Evolutionary conservation across 1,140 invertebrate species (phyloP).

Genomic region (Drosophila bifasciata): DNA sequence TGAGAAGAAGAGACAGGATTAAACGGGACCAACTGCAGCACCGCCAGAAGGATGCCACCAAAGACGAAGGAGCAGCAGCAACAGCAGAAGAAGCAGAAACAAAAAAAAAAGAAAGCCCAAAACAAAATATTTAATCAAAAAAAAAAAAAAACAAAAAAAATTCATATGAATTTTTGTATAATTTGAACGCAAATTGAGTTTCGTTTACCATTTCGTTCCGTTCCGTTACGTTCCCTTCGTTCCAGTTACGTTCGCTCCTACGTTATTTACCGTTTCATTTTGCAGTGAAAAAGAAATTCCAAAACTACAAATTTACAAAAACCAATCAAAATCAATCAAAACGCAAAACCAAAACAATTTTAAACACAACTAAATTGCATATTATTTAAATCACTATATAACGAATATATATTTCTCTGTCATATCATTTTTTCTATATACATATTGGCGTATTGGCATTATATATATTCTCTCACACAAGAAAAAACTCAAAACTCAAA

Average conservation of each 20-base stretch:
- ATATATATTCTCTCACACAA: no score
- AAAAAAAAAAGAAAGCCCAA: not conserved
- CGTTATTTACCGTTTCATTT: no score
- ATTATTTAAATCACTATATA: not conserved
- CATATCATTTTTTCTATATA: constrained; percentile 5
- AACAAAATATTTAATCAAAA: no score
- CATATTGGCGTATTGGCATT: constrained; percentile 20
- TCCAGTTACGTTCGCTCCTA: no score
- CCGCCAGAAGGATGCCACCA: not conserved
- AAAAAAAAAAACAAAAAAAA: not conserved
- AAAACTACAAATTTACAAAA: no score
- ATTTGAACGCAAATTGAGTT: no score
- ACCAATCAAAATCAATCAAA: no score
- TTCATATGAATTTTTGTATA: not conserved
- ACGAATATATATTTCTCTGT: constrained; percentile 1
- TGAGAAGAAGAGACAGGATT: no score
- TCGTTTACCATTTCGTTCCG: no score
- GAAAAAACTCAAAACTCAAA: not conserved
- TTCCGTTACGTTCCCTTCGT: no score
- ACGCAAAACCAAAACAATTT: not conserved
- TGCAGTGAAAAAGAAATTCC: no score
- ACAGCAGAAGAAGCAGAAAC: not conserved
- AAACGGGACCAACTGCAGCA: no score
- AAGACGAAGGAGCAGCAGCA: not conserved
- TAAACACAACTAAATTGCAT: constrained; percentile 15